Conservation (phyloP, 2,797 vertebrate species). For the Gymnothorax javanicus region DNA sequence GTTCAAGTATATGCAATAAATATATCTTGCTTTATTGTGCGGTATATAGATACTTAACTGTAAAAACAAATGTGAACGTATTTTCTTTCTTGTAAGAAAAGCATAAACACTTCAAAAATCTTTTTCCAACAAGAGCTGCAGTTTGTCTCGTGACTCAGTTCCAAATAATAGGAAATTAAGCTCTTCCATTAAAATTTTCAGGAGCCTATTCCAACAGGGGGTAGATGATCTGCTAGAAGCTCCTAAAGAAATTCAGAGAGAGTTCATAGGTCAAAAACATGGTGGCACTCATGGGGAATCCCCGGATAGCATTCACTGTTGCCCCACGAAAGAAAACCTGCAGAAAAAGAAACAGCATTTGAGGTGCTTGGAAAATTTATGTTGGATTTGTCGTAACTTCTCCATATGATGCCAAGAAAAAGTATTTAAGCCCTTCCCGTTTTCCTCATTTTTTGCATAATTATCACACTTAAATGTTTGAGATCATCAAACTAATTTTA, state of each 20-base stretch:
- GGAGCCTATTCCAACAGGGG: neutral
- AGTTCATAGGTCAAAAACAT: constrained; percentile 96
- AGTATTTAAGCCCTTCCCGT: too few relatives aligned
- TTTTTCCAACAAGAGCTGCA: neutral
- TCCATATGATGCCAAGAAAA: too few relatives aligned
- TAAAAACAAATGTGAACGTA: constrained; percentile 33
- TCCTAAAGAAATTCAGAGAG: constrained; percentile 83
- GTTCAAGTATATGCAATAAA: constrained; percentile 13
- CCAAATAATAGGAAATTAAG: neutral
- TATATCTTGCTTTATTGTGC: constrained; percentile 20
- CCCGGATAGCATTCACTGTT: constrained; percentile 85
- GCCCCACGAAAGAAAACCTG: constrained; percentile 92
- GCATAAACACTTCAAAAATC: constrained; percentile 21
- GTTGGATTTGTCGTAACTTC: neutral
- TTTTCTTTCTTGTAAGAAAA: constrained; percentile 73
- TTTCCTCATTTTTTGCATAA: too few relatives aligned
- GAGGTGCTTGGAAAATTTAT: neutral
- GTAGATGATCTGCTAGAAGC: constrained; percentile 48
- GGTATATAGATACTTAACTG: neutral
- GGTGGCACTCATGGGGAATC: constrained; percentile 92
- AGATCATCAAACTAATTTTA: neutral
- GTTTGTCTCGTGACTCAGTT: neutral
- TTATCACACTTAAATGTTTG: too few relatives aligned
- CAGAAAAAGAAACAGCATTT: constrained; percentile 34
- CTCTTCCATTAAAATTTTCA: neutral